Evolutionary conservation across 92 coral and sea anemone species (phyloP).

Genomic region (Ricordea florida): DNA sequence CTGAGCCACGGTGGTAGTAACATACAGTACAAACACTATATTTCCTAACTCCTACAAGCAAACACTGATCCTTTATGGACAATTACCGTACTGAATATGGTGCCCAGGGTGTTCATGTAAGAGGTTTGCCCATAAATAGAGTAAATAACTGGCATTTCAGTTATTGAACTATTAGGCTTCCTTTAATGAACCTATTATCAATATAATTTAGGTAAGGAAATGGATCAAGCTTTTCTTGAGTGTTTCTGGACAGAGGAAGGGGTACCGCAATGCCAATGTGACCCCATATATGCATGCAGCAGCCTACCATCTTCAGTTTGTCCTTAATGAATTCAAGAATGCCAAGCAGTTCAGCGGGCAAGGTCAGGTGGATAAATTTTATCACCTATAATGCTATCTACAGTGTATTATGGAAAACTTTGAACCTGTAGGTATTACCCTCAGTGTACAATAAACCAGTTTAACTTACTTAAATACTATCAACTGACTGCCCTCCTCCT

Average conservation of each 20-base stretch:
- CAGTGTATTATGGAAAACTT: too few species aligned
- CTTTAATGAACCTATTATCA: not conserved
- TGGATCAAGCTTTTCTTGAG: conserved; percentile 51
- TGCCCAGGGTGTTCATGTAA: too few species aligned
- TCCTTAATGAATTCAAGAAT: conserved; percentile 34
- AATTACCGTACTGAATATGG: too few species aligned
- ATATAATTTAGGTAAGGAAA: conserved; percentile 6
- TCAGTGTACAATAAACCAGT: not conserved
- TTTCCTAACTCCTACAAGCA: too few species aligned
- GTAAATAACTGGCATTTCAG: not conserved
- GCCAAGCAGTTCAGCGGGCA: conserved; percentile 65
- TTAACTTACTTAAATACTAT: not conserved
- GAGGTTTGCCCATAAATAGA: too few species aligned
- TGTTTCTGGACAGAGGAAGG: conserved; percentile 5
- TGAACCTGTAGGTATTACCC: not conserved
- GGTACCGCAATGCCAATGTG: conserved; percentile 42
- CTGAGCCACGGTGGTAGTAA: too few species aligned
- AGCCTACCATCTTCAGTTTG: conserved; percentile 53
- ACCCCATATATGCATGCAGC: conserved; percentile 68
- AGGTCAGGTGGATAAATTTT: too few species aligned
- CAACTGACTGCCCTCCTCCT: too few species aligned
- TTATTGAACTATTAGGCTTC: not conserved
- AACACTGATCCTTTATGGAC: too few species aligned
- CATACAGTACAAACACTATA: too few species aligned
- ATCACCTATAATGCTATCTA: too few species aligned